Evolutionary conservation across 2,888 invertebrate species (phyloP).

Genomic region (Nudaria mundana): DNA sequence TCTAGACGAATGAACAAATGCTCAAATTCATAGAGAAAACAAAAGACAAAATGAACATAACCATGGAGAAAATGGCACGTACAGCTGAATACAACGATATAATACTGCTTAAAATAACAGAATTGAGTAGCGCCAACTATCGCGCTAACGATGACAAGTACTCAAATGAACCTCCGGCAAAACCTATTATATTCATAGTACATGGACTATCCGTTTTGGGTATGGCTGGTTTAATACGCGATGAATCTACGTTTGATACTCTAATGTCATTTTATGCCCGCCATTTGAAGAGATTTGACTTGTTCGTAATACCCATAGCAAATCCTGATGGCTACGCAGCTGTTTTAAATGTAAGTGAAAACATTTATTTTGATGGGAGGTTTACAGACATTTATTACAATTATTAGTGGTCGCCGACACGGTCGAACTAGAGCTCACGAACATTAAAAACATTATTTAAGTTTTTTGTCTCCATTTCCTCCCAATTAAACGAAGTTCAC

Average conservation of each 20-base stretch:
- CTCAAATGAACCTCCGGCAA: constrained; percentile 45
- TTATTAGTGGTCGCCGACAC: too few relatives aligned
- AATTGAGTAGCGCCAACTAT: constrained; percentile 26
- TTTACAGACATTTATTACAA: too few relatives aligned
- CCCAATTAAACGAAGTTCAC: too few relatives aligned
- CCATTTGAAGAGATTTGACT: constrained; percentile 59
- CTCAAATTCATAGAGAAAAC: background rate
- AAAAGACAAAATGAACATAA: constrained; percentile 28
- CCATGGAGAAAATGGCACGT: constrained; percentile 45
- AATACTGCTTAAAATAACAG: constrained; percentile 47
- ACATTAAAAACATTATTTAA: too few relatives aligned
- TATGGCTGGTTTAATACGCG: constrained; percentile 24
- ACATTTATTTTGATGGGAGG: too few relatives aligned
- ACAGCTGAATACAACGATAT: constrained; percentile 60
- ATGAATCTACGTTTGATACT: constrained; percentile 19
- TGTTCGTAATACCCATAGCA: constrained; percentile 62
- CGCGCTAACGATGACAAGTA: constrained; percentile 46
- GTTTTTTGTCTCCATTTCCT: too few relatives aligned
- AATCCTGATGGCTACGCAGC: constrained; percentile 61
- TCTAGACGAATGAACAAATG: constrained; percentile 8
- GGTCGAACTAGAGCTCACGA: too few relatives aligned
- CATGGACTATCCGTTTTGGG: constrained; percentile 56
- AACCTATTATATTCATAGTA: constrained; percentile 62
- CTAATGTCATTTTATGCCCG: constrained; percentile 44
- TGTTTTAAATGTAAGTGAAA: constrained; percentile 11